Conservation (phyloP, 2,888 invertebrate genomes). For the Lagria hirta region DNA sequence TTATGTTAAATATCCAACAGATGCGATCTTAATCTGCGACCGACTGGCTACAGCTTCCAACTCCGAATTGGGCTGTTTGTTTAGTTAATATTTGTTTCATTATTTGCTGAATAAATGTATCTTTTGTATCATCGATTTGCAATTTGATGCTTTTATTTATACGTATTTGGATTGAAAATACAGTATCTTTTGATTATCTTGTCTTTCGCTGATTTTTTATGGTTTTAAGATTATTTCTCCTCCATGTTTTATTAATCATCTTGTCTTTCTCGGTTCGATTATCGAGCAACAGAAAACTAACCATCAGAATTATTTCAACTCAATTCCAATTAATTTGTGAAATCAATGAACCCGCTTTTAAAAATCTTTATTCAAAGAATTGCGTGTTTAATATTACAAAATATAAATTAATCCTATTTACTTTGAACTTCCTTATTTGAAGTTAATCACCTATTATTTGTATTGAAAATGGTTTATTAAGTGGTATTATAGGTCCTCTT, state of each 20-base stretch:
- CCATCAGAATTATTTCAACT: too few relatives aligned
- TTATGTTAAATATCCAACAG: conserved; percentile 42
- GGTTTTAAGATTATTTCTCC: conserved; percentile 9
- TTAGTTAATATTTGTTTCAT: conserved; percentile 39
- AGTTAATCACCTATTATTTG: too few relatives aligned
- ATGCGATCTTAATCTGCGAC: conserved; percentile 44
- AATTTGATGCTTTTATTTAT: conserved; percentile 25
- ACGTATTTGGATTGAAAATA: conserved; percentile 29
- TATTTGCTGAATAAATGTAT: conserved; percentile 38
- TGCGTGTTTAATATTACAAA: too few relatives aligned
- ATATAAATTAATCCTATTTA: too few relatives aligned
- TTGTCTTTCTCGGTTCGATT: too few relatives aligned
- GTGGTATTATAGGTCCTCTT: too few relatives aligned
- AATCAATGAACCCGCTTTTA: too few relatives aligned
- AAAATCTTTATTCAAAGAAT: too few relatives aligned
- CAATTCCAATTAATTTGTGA: too few relatives aligned
- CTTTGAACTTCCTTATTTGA: too few relatives aligned
- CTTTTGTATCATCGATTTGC: conserved; percentile 31
- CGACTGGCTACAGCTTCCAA: conserved; percentile 34
- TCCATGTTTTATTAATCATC: conserved; percentile 20
- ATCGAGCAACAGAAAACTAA: too few relatives aligned
- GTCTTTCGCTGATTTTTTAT: conserved; percentile 13
- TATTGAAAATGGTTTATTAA: too few relatives aligned
- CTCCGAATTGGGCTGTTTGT: conserved; percentile 45
- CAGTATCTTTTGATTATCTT: conserved; percentile 26